Evolutionary conservation across 2,113 vertebrate genomes (phyloP), one percentile per base, ranked within the genome.

Genomic region (Phainopepla nitens): DNA sequence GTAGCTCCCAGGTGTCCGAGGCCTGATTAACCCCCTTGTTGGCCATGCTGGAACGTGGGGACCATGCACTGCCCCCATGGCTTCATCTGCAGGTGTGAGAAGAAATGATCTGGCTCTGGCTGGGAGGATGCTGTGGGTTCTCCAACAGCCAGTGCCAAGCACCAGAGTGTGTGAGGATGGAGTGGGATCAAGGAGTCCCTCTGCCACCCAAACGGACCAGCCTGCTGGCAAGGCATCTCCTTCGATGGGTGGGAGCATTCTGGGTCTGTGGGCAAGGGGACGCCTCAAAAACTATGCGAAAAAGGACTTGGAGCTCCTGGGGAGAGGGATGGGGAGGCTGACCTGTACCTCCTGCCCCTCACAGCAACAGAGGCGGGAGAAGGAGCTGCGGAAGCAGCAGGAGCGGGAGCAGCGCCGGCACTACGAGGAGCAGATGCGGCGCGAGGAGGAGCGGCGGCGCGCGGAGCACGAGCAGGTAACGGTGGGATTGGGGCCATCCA

Each of bases 351-450:
- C 9, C 25, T 82, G 44, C 58, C 41, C 90, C 90, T 90, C 51
- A 68, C 97, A 99, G 99, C 99, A 99, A 97, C 99, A 99, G 88
- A 98, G 99, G 20, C 97, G 99, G 5, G 99, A 99, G 97, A 99
- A 99, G 29, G 99, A 99, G 93, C 94, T 99, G 90, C 97, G 99
- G 92, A 99, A 99, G 95, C 99, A 99, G 97, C 99, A 99, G 98
- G 99, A 99, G 96, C 94, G 99, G n/a, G 99, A 99, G 93, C 99
- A 99, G 97, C 98, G 99, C 66, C 96, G 99, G 76, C 97, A 99
- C 82, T 99, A 99, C 9, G 99, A 99, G 97, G 99, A 99, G 97
- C 99, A 99, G 98, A 97, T 99, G 86, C 98, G 99, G 36, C 95
- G 99, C 14, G 99, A 99, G 91, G 99, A 99, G 97, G 99, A 99